These are phyloP conservation scores for Phragmatobia fuliginosa DNA, from an alignment of 2,888 invertebrate species.

Conservation along the genomic window DNA sequence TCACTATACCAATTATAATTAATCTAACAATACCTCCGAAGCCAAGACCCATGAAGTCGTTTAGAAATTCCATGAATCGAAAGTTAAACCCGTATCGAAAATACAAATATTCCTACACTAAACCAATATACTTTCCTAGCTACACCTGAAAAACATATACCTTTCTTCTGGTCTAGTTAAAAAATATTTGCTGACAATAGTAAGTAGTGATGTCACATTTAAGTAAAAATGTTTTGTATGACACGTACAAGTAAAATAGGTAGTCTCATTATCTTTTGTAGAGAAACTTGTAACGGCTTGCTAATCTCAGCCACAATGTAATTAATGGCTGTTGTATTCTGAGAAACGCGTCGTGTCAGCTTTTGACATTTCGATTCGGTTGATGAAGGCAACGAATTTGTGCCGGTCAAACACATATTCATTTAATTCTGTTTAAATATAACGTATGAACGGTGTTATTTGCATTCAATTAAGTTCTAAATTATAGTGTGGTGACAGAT, in stretches of 20 bases:
- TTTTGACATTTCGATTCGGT: constrained; percentile 59
- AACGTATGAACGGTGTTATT: constrained; percentile 2
- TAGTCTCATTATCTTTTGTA: constrained; percentile 15
- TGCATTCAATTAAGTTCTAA: constrained; percentile 25
- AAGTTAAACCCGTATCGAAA: background rate
- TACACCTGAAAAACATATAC: background rate
- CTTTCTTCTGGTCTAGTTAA: background rate
- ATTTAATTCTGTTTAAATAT: constrained; percentile 33
- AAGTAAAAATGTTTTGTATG: background rate
- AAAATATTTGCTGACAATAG: background rate
- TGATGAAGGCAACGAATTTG: constrained; percentile 59
- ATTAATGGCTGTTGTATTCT: constrained; percentile 43
- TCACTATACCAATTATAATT: too few relatives aligned
- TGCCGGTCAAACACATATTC: constrained; percentile 51
- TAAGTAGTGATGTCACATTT: background rate
- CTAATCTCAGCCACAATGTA: constrained; percentile 25
- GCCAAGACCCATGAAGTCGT: too few relatives aligned
- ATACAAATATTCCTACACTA: too few relatives aligned
- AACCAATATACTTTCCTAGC: background rate
- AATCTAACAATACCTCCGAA: too few relatives aligned
- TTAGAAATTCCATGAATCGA: background rate
- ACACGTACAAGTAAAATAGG: background rate
- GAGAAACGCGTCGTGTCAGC: constrained; percentile 35
- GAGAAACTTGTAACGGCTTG: constrained; percentile 22
- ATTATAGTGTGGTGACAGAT: background rate